Evolutionary conservation across 2,888 invertebrate species (phyloP), one percentile per base, ranked within the genome.

Genomic region (Idaea straminata): DNA sequence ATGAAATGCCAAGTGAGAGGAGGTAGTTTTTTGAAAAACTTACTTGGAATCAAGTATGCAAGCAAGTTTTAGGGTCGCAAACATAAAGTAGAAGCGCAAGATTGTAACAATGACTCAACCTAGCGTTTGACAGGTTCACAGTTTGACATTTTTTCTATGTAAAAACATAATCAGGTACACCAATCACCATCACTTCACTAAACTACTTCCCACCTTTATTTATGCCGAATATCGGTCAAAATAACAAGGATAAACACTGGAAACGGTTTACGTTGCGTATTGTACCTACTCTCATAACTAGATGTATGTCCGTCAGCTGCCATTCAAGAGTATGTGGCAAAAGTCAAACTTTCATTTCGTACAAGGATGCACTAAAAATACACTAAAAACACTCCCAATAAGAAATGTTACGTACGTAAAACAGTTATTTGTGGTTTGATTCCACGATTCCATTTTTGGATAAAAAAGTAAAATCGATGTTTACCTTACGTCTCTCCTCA

Each of bases 261-360:
- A 83, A 83, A 83, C 79, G 79, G 86, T 87, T 87, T 83, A 87
- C 84, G 85, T 87, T 75, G 85, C 83, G 82, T 81, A 81, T 81
- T 78, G 81, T 87, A 86, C 83, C 81, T 87, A 89, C 87, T 86
- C 84, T 88, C 84, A 84, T 86, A 87, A 88, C 83, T 86, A 87
- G 83, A 89, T 83, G 85, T 88, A 88, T 87, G 88, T 88, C 89
- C 88, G 90, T 92, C 92, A 92, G 90, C 91, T 92, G 93, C 92
- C 92, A 91, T 92, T 89, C 92, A 91, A 89, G 91, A 92, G 92
- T 93, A 93, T 93, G 93, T 93, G 93, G 93, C 93, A 93, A 91
- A 93, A 93, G 92, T 92, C 92, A 92, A 92, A 92, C 92, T 92
- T 92, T 92, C 92, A 91, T 92, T 91, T 91, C 87, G 87, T 88